phyloP scores from a whole-genome alignment of 2,113 vertebrate species.

The Apteryx mantelli region DNA sequence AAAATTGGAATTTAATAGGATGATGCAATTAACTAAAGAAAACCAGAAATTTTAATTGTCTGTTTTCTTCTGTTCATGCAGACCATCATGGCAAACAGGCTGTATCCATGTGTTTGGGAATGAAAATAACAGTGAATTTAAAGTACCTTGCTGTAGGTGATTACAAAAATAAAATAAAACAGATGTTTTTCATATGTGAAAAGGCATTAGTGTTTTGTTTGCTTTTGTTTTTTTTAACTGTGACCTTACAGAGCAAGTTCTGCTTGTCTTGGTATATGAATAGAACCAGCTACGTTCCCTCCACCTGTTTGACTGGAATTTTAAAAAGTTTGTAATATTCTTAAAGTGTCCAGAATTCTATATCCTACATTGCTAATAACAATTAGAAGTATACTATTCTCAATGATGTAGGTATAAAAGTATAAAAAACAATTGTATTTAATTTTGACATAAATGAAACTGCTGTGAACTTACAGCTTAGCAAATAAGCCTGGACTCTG shows the following conservation, averaged over 20 bases:
- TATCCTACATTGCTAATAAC: neutral
- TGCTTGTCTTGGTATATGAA: neutral
- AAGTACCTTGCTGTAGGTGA: neutral
- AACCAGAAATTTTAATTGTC: neutral
- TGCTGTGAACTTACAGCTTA: neutral
- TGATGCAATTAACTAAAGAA: neutral
- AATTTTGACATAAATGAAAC: neutral
- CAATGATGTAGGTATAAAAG: neutral
- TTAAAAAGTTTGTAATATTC: neutral
- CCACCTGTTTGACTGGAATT: neutral
- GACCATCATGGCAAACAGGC: neutral
- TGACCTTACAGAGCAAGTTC: neutral
- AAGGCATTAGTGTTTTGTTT: neutral
- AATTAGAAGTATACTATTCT: neutral
- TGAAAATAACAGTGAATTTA: neutral
- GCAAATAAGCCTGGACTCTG: neutral
- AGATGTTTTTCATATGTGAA: neutral
- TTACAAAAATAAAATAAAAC: neutral
- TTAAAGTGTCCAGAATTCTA: neutral
- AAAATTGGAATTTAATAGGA: conserved; percentile 11
- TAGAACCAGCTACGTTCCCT: neutral
- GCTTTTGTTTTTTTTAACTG: neutral
- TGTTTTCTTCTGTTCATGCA: neutral
- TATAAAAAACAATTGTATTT: neutral
- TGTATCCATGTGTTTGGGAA: neutral